Conservation (phyloP, 2,888 invertebrate genomes). For the Tanypteryx hageni region DNA sequence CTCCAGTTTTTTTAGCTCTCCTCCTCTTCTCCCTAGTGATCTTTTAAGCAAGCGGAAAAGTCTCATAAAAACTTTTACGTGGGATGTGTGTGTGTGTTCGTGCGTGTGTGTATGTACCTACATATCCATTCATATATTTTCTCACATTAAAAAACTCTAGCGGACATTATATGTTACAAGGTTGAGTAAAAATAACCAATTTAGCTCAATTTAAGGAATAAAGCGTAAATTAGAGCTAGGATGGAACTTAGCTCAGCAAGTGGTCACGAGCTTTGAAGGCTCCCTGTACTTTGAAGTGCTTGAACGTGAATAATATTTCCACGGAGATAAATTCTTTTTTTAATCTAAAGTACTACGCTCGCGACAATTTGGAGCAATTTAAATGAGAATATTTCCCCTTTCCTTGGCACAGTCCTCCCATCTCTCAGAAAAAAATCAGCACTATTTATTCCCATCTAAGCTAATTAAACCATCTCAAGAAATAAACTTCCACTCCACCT, state of each 20-base stretch:
- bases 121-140: too few relatives aligned
- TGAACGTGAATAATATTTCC: background rate
- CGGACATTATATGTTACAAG: background rate
- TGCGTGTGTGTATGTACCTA: too few relatives aligned
- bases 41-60: background rate
- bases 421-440: too few relatives aligned
- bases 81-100: too few relatives aligned
- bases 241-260: background rate
- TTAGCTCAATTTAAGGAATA: background rate
- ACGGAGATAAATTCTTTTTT: background rate
- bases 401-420: too few relatives aligned
- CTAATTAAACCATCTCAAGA: too few relatives aligned
- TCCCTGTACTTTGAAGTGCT: background rate
- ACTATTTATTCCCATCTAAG: too few relatives aligned
- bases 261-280: background rate
- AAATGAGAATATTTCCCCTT: background rate
- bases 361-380: background rate
- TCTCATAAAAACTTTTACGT: background rate
- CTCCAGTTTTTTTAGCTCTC: background rate
- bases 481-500: too few relatives aligned
- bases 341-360: background rate
- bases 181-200: background rate
- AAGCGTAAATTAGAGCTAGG: background rate
- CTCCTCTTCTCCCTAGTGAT: background rate
- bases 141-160: background rate